Base-by-base conservation (phyloP, 2,113 vertebrate species). In the Todiramphus chloris region DNA sequence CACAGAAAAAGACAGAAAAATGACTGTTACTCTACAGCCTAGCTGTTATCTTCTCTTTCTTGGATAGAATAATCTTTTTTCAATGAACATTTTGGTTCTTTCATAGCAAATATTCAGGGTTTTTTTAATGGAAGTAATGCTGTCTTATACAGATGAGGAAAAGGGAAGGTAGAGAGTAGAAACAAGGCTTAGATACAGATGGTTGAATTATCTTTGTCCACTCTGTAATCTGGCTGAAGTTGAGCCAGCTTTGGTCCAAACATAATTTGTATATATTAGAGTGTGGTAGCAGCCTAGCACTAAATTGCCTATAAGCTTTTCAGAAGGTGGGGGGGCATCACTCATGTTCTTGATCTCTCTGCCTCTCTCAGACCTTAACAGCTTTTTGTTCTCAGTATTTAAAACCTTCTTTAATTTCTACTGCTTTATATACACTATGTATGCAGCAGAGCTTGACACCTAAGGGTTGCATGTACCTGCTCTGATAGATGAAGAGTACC, bases 1-100 rank as follows among this genome's bases (percentile, higher is more conserved):
- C 75, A 21, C 70, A 88, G 58, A 79, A 92, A 82, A 78, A 90
- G 62, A 64, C 27, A 89, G 62, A 78, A 94, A 87, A 92, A 84
- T 53, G 1, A 51, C 51, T 83, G 13, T 20, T 56, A 90, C 17
- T 46, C 33, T 83, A 33, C 48, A 88, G n/a, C 5, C 44, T 27
- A 46, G 58, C 37, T 50, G 66, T 37, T 87, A 19, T 23, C 19
- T 84, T 72, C 74, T 72, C 31, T 72, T 68, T 75, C 46, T 56
- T 85, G 19, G 28, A 72, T 23, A 56, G 14, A 11, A 75, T 16
- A 3, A 44, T 75, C 19, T 66, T 44, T 44, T 91, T 68, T 67
- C n/a, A 72, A 67, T 46, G 16, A 72, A 60, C 5, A 48, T 20
- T 94, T 79, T 83, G 20, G 9, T 14, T 88, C 11, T 73, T 76